Base-by-base conservation (phyloP, 2,113 vertebrate genomes). In the Oncorhynchus tshawytscha region DNA sequence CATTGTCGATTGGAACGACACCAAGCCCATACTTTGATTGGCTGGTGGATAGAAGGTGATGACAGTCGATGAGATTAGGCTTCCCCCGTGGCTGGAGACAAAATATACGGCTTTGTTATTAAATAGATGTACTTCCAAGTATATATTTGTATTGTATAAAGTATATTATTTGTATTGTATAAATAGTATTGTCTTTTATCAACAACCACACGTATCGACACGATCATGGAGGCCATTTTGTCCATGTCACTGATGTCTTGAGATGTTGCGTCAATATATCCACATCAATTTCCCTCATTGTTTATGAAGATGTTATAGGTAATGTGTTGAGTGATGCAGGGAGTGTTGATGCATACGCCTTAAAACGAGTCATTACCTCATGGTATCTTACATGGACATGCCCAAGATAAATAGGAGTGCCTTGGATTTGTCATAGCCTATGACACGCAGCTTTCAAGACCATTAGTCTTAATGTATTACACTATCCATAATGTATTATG, bases 11-110 rank as follows among this genome's bases (percentile, higher is more conserved):
- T 99, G 97, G 97, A 99, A 99, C 0, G 94, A 95, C 79, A 96
- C 95, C 0, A 96, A 99, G 13, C 97, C 97, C 1, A 96, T 99
- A 87, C 92, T 99, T 85, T 99, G 93, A 98, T 71, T 15, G 27
- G 64, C 27, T 16, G 34, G 13, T 29, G 27, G 45, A 73, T 76
- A 67, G 24, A 39, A 31, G 29, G 12, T 7, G 15, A 45, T 39
- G 22, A 45, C 51, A 11, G 39, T 29, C n/a, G 66, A 34, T 29
- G 27, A 39, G 67, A 68, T 13, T 16, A 68, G 51, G 16, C 49
- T 1, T 51, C 3, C 15, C 15, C 49, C 3, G 16, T 16, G 49
- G 12, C 51, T 54, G 51, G 51, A 16, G 12, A 54, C 67, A 18
- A 11, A 45, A 45, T 12, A 68, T 34, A 29, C 67, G n/a, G 3